Percentiles rank a stretch among this genome's conserved stretches.
phyloP scores from a whole-genome alignment of 2,888 invertebrate genomes.

The Pandemis corylana region DNA sequence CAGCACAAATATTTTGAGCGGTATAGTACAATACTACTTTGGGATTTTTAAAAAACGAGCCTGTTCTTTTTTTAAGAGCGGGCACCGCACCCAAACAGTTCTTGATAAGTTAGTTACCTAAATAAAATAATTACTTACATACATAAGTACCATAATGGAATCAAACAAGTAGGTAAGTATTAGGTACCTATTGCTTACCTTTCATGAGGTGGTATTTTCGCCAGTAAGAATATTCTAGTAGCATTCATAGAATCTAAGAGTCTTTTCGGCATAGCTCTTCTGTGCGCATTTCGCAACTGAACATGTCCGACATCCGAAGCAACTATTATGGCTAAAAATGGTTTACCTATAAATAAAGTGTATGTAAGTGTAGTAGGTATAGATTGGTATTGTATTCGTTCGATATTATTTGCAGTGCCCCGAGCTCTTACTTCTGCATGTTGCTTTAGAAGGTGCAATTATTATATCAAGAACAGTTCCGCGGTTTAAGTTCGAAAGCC shows the following conservation, averaged over 20 bases:
- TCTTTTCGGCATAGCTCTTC: conserved; percentile 86
- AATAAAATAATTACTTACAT: too few species aligned
- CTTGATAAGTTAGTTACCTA: too few species aligned
- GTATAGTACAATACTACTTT: too few species aligned
- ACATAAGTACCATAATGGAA: not conserved
- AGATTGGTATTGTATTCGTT: not conserved
- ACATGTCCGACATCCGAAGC: conserved; percentile 92
- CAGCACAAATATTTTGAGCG: too few species aligned
- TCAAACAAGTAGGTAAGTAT: not conserved
- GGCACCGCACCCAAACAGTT: too few species aligned
- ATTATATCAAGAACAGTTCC: conserved; percentile 51
- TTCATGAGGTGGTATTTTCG: conserved; percentile 82
- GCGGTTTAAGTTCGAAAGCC: conserved; percentile 58
- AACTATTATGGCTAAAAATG: conserved; percentile 83
- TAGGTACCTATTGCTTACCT: conserved; percentile 60
- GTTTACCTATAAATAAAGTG: conserved; percentile 49
- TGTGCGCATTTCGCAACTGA: conserved; percentile 88
- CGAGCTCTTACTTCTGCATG: conserved; percentile 57
- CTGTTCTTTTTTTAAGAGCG: too few species aligned
- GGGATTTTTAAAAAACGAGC: too few species aligned
- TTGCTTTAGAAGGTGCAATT: conserved; percentile 53
- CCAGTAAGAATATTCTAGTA: conserved; percentile 89
- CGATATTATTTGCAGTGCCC: not conserved
- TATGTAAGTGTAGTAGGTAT: not conserved
- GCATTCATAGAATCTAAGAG: conserved; percentile 85